These are phyloP conservation scores for Lepidurus couesii DNA, from an alignment of 1,140 invertebrate species.

Conservation along the genomic window DNA sequence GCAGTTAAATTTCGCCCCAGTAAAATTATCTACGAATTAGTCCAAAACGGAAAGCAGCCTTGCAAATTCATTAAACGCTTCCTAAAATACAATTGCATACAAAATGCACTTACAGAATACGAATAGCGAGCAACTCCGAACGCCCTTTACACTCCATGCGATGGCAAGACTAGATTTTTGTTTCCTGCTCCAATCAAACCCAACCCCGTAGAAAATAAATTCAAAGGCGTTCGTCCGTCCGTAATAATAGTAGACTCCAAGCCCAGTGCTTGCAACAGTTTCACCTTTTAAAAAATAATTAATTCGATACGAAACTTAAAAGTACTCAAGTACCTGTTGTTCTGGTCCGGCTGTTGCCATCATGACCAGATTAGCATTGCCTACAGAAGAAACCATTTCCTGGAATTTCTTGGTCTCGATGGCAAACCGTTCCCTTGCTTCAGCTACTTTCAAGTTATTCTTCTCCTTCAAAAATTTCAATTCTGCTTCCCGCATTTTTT, in stretches of 20 bases:
- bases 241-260: constrained; percentile 51
- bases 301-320: neutral
- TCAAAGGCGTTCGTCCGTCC: constrained; percentile 50
- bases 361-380: constrained; percentile 46
- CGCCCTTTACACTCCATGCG: too few relatives aligned
- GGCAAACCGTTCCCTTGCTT: constrained; percentile 43
- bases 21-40: too few relatives aligned
- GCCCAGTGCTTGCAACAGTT: constrained; percentile 48
- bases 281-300: constrained; percentile 38
- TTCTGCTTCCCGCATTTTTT: constrained; percentile 48
- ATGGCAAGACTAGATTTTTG: neutral
- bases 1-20: too few relatives aligned
- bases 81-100: too few relatives aligned
- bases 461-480: constrained; percentile 46
- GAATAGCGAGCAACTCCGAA: too few relatives aligned
- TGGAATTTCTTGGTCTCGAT: constrained; percentile 50
- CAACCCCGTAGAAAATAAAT: constrained; percentile 49
- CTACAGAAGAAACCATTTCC: constrained; percentile 47
- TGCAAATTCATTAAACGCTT: too few relatives aligned
- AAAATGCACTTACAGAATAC: too few relatives aligned
- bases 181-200: constrained; percentile 45
- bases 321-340: constrained; percentile 43
- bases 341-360: constrained; percentile 50
- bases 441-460: constrained; percentile 49
- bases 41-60: too few relatives aligned